phyloP scores from a whole-genome alignment of 2,888 invertebrate species.

The Pinctada fucata region DNA sequence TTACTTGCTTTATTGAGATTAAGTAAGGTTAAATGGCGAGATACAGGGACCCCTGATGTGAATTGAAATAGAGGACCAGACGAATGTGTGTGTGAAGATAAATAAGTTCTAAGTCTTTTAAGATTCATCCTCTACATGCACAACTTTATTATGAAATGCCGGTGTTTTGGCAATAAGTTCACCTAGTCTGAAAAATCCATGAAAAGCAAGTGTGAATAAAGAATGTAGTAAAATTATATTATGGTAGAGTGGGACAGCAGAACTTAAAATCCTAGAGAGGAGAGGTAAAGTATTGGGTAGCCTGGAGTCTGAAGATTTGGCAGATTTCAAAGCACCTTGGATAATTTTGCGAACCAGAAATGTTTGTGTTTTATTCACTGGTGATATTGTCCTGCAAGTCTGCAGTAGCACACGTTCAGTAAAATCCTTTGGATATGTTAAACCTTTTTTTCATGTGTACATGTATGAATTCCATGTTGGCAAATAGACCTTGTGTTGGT shows the following conservation, averaged over 20 bases:
- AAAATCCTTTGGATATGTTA: too few species aligned
- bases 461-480: too few species aligned
- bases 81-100: neutral
- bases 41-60: neutral
- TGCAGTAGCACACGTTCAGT: too few species aligned
- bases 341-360: conserved; percentile 12
- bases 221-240: neutral
- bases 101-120: conserved; percentile 1
- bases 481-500: too few species aligned
- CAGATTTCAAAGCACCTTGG: neutral
- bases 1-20: neutral
- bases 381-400: too few species aligned
- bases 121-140: conserved; percentile 7
- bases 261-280: neutral
- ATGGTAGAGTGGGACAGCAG: neutral
- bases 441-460: too few species aligned
- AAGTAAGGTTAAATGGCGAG: too few species aligned
- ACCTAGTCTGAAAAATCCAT: conserved; percentile 25
- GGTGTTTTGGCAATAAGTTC: conserved; percentile 12
- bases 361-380: too few species aligned
- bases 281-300: neutral
- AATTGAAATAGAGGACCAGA: conserved; percentile 17
- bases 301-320: neutral
- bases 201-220: conserved; percentile 19
- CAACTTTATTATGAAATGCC: neutral